phyloP scores from a whole-genome alignment of 2,797 vertebrate species.

The Halcyon smyrnensis region DNA sequence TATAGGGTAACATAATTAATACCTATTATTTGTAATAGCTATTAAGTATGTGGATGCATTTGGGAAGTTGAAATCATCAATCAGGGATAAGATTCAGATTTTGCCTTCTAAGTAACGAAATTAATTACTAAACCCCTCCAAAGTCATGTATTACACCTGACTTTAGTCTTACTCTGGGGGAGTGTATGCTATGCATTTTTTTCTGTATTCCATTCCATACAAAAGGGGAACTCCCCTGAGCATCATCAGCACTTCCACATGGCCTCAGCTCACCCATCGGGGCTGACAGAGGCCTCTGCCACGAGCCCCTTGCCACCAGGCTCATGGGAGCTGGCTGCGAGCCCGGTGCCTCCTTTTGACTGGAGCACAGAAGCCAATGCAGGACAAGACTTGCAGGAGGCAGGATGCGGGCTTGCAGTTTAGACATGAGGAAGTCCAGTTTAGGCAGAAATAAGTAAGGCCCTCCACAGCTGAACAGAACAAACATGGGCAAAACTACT shows the following conservation, averaged over 20 bases:
- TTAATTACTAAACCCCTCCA: not conserved
- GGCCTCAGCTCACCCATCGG: not conserved
- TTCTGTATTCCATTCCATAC: not conserved
- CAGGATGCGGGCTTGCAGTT: not conserved
- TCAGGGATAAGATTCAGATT: not conserved
- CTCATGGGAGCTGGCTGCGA: not conserved
- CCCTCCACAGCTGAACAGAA: not conserved
- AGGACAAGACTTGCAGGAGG: not conserved
- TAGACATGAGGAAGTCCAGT: accelerated
- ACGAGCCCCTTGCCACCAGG: accelerated
- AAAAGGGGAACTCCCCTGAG: not conserved
- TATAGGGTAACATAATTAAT: slow-evolving; percentile 8
- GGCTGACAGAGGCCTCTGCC: accelerated
- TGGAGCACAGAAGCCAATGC: not conserved
- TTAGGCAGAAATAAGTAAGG: not conserved
- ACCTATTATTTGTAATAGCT: slow-evolving; percentile 18
- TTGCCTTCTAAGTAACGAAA: not conserved
- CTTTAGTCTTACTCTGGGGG: not conserved
- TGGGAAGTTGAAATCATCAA: slow-evolving; percentile 7
- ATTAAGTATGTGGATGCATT: not conserved
- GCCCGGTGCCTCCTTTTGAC: accelerated
- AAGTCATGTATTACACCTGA: not conserved
- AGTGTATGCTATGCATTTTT: accelerated
- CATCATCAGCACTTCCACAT: accelerated
- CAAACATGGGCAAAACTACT: accelerated